Percentiles rank a stretch among this genome's conserved stretches.
Evolutionary conservation across 1,140 invertebrate genomes (phyloP).

Genomic region (Araneus ventricosus): DNA sequence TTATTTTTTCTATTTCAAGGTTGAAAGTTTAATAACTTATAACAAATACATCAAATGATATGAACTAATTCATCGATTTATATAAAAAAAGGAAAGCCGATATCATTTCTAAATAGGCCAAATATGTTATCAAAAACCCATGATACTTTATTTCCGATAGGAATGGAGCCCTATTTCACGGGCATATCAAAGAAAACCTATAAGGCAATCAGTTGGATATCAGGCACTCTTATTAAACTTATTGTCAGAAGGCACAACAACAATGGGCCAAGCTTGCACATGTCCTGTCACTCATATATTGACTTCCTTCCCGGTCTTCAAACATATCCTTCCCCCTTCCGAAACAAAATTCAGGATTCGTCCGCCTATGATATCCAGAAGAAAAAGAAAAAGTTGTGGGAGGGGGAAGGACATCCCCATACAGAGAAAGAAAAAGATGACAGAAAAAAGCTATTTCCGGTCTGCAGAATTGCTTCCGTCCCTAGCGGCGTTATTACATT

Average conservation of each 20-base stretch:
- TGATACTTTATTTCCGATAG: neutral
- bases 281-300: conserved; percentile 55
- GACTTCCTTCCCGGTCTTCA: conserved; percentile 57
- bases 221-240: conserved; percentile 13
- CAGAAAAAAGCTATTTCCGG: conserved; percentile 74
- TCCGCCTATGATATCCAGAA: conserved; percentile 23
- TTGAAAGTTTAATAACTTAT: too few species aligned
- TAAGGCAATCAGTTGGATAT: conserved; percentile 30
- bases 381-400: neutral
- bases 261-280: neutral
- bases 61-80: too few species aligned
- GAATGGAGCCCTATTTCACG: neutral
- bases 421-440: conserved; percentile 52
- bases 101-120: too few species aligned
- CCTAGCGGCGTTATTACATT: conserved; percentile 70
- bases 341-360: conserved; percentile 66
- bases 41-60: too few species aligned
- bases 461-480: conserved; percentile 70
- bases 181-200: neutral
- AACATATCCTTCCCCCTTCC: neutral
- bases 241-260: conserved; percentile 6
- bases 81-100: too few species aligned
- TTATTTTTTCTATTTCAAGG: too few species aligned
- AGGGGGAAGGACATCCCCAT: conserved; percentile 32
- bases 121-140: too few species aligned